phyloP scores from a whole-genome alignment of 1,140 invertebrate genomes.

The Oncopeltus fasciatus region DNA sequence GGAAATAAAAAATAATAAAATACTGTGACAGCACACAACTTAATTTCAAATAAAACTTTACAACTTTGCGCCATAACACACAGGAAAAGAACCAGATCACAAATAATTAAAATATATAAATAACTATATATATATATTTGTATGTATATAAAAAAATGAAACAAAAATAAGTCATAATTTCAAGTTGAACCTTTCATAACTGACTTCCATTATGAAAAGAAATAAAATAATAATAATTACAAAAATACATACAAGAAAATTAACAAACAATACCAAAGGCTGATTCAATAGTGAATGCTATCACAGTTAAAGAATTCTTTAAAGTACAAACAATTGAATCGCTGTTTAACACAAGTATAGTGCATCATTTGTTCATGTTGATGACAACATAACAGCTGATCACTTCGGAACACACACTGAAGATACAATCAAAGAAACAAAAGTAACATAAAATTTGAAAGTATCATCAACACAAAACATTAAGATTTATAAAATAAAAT shows the following conservation, averaged over 20 bases:
- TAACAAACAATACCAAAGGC: conserved; percentile 7
- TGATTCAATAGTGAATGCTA: conserved; percentile 17
- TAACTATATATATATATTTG: background rate
- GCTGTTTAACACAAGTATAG: conserved; percentile 13
- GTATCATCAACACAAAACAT: background rate
- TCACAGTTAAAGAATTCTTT: conserved; percentile 17
- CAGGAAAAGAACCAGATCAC: conserved; percentile 10
- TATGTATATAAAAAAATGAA: too few relatives aligned
- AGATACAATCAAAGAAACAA: background rate
- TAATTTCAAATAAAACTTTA: conserved; percentile 6
- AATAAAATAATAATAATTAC: conserved; percentile 5
- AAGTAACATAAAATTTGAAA: background rate
- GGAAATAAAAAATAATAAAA: background rate
- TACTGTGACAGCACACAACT: conserved; percentile 16
- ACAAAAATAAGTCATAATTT: background rate
- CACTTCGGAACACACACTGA: background rate
- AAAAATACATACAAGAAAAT: conserved; percentile 16
- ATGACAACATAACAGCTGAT: conserved; percentile 16
- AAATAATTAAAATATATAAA: background rate
- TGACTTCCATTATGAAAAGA: background rate
- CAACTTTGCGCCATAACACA: background rate
- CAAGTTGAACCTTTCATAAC: background rate
- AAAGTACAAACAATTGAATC: conserved; percentile 10
- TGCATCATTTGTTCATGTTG: conserved; percentile 12
- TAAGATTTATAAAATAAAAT: background rate